Conservation (phyloP, 2,797 vertebrate genomes). For the Gobio occitaniae region DNA sequence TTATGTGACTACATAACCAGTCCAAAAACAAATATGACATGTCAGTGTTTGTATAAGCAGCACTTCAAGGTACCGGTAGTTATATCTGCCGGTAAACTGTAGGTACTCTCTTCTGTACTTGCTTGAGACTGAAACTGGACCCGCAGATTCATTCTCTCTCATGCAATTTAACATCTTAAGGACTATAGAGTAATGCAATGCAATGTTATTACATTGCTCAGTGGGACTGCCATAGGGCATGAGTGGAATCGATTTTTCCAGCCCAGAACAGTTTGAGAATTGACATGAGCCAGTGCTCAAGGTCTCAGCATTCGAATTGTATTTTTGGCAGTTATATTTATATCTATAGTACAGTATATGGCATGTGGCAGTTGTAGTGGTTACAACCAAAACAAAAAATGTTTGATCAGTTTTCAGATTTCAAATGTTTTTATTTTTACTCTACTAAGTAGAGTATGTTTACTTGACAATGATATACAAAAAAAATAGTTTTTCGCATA, state of each 20-base stretch:
- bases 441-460: background rate
- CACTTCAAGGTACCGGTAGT: background rate
- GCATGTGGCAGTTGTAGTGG: background rate
- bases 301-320: background rate
- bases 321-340: background rate
- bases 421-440: background rate
- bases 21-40: constrained; percentile 7
- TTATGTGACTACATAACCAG: background rate
- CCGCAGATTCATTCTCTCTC: background rate
- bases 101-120: background rate
- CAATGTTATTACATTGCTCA: constrained; percentile 18
- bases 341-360: background rate
- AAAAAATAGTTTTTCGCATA: background rate
- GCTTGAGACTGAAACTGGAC: constrained; percentile 10
- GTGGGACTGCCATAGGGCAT: background rate
- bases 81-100: background rate
- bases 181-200: background rate
- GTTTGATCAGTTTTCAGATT: background rate
- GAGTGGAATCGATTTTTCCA: constrained; percentile 19
- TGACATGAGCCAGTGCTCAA: background rate
- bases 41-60: constrained; percentile 20
- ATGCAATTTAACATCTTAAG: constrained; percentile 10
- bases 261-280: background rate
- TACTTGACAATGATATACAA: background rate
- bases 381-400: background rate